These are phyloP conservation scores for Dunckerocampus dactyliophorus DNA, from an alignment of 2,113 vertebrate species.

Conservation along the genomic window DNA sequence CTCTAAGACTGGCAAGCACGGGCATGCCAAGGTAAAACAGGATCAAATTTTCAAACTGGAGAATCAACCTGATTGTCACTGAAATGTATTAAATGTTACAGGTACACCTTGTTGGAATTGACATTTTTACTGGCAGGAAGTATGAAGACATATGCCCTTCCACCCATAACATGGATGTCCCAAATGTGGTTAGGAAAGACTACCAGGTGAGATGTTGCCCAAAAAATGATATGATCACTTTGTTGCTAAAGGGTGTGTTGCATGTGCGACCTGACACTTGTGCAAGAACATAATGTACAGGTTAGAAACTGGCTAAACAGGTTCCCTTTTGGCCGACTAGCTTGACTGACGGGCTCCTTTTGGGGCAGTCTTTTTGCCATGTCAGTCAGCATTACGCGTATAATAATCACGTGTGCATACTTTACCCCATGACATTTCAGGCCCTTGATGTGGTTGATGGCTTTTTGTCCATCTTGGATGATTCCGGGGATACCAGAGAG, in stretches of 20 bases:
- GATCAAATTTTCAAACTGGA: not conserved
- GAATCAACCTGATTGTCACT: too few relatives aligned
- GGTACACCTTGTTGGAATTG: slow-evolving; percentile 90
- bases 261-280: too few relatives aligned
- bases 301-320: slow-evolving; percentile 22
- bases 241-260: slow-evolving; percentile 6
- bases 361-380: not conserved
- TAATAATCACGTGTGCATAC: not conserved
- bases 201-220: slow-evolving; percentile 76
- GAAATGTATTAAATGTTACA: slow-evolving; percentile 33
- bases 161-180: slow-evolving; percentile 96
- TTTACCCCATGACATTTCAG: slow-evolving; percentile 53
- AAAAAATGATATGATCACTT: not conserved
- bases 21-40: slow-evolving; percentile 86
- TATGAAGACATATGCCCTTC: slow-evolving; percentile 94
- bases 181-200: slow-evolving; percentile 84
- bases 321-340: slow-evolving; percentile 9
- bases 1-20: slow-evolving; percentile 94
- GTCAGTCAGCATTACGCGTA: too few relatives aligned
- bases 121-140: slow-evolving; percentile 90
- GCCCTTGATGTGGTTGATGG: slow-evolving; percentile 78
- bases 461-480: slow-evolving; percentile 83
- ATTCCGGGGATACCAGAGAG: slow-evolving; percentile 80
- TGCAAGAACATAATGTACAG: not conserved
- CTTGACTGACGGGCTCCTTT: not conserved